Evolutionary conservation across 1,140 invertebrate species (phyloP), one percentile per base, ranked within the genome.

Genomic region (Caenorhabditis briggsae): DNA sequence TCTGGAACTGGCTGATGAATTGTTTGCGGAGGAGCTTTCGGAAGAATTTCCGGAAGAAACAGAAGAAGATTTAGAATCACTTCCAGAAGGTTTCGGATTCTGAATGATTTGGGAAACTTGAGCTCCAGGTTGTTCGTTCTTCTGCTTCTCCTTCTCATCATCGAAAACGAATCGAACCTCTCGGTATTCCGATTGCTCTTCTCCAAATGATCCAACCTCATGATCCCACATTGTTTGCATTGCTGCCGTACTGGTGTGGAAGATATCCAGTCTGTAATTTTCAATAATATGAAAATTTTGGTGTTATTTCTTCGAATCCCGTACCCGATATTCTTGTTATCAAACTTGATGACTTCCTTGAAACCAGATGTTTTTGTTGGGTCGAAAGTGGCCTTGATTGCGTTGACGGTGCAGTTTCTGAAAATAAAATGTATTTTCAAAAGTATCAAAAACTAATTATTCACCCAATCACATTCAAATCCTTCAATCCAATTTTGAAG

Each of bases 281-380:
- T 33, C 33, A 43, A 58, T 6, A 58, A 8, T 9, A 53, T 53
- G 16, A 8, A 58, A 58, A n/a, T 20, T 20, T 20, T n/a, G 14
- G 2, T 20, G n/a, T 2, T 5, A 58, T 5, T 58, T 58, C 8
- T n/a, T 20, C 3, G 0, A 61, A 2, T 23, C 25, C 3, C 70
- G 48, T n/a, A 78, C 70, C 70, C 70, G 18, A 78, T 50, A 14
- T 78, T 78, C 20, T 78, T 78, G 46, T n/a, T 78, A 41, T 78
- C 70, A 78, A 78, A 78, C 7, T 12, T 50, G 46, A 78, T n/a
- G 23, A 12, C 46, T n/a, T 78, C 70, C 20, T 16, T 50, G 70
- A 78, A 78, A 23, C 3, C 12, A 33, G n/a, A 50, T 2, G 70
- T 78, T n/a, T 78, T 78, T 14, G 70, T 78, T 23, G 70, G 70